These are phyloP conservation scores for Cisticola juncidis DNA, from an alignment of 2,113 vertebrate species.

Conservation along the genomic window DNA sequence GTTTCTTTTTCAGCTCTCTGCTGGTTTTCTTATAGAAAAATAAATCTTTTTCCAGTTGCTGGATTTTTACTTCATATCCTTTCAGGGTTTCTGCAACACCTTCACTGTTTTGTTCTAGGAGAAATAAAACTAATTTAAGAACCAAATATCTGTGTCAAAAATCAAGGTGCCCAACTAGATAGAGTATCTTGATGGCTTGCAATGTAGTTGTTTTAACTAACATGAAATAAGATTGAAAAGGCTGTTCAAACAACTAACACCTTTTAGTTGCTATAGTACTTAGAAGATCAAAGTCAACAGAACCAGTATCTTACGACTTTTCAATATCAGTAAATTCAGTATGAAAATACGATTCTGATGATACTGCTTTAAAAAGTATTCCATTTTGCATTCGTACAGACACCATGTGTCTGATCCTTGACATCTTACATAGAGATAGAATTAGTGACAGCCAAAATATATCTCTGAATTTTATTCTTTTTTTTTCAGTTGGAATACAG, in stretches of 20 bases:
- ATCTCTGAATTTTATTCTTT: neutral
- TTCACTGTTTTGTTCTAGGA: constrained; percentile 76
- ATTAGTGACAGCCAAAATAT: neutral
- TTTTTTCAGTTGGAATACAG: neutral
- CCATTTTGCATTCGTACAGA: neutral
- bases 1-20: constrained; percentile 86
- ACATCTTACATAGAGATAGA: neutral
- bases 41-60: constrained; percentile 88
- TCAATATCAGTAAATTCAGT: neutral
- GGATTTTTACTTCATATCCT: constrained; percentile 77
- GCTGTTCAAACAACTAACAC: neutral
- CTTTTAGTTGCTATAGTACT: neutral
- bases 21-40: constrained; percentile 92
- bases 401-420: neutral
- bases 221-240: neutral
- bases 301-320: fast-evolving
- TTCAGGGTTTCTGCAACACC: constrained; percentile 67
- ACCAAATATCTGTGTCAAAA: neutral
- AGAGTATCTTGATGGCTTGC: neutral
- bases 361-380: neutral
- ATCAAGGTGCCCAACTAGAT: neutral
- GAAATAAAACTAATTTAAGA: constrained; percentile 49
- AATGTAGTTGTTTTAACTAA: neutral
- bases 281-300: neutral
- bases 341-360: neutral